Conservation (phyloP, 2,797 vertebrate genomes). For the Sebastolobus alascanus region DNA sequence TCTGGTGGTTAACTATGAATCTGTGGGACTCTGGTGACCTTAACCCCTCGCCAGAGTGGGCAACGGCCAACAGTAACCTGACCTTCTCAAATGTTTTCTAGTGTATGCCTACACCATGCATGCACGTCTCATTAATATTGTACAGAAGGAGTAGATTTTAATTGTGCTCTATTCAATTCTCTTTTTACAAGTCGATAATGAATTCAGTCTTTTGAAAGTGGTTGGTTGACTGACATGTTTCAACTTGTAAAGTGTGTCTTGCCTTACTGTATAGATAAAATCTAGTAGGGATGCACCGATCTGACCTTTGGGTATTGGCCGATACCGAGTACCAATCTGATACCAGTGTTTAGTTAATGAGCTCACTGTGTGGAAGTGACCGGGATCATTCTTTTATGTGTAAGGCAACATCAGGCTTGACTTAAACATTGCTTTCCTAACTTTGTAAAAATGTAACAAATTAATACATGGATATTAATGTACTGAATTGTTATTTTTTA, state of each 20-base stretch:
- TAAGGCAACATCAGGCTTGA: too few species aligned
- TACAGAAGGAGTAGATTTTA: slow-evolving; percentile 24
- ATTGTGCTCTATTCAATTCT: background rate
- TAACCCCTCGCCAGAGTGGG: slow-evolving; percentile 63
- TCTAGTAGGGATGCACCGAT: too few species aligned
- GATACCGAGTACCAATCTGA: too few species aligned
- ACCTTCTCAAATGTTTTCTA: slow-evolving; percentile 67
- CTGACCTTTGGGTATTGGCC: too few species aligned
- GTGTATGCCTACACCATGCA: slow-evolving; percentile 33
- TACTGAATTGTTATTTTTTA: too few species aligned
- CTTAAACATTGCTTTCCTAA: too few species aligned
- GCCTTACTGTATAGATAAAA: background rate
- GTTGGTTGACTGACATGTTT: slow-evolving; percentile 1
- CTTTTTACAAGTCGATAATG: background rate
- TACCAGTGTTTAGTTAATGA: too few species aligned
- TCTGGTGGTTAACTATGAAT: slow-evolving; percentile 42
- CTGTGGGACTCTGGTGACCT: slow-evolving; percentile 66
- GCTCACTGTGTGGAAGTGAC: too few species aligned
- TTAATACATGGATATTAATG: too few species aligned
- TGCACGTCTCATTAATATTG: slow-evolving; percentile 46
- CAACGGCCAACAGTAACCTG: slow-evolving; percentile 61
- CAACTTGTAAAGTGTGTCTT: slow-evolving; percentile 14
- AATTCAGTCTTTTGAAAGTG: slow-evolving; percentile 7
- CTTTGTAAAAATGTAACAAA: too few species aligned
- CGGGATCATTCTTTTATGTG: too few species aligned